Conservation (phyloP, 2,113 vertebrate genomes). For the Hippolais icterina region DNA sequence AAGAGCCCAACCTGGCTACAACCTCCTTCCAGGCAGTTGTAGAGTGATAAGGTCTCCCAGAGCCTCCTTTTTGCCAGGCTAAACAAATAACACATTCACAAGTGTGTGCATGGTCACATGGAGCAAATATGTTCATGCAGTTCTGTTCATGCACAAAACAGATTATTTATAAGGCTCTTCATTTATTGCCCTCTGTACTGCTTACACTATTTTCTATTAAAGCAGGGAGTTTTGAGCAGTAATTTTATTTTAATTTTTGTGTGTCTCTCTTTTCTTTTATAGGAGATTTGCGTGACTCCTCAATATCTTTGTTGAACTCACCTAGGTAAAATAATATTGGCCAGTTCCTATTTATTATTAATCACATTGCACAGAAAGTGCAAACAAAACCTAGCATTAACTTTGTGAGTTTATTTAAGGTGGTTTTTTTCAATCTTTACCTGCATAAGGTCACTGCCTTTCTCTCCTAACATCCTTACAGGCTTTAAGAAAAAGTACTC, state of each 20-base stretch:
- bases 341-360: neutral
- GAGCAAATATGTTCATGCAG: neutral
- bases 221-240: accelerated
- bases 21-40: neutral
- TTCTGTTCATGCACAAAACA: neutral
- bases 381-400: neutral
- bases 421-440: neutral
- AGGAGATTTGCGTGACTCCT: conserved; percentile 65
- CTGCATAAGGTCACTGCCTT: neutral
- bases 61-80: neutral
- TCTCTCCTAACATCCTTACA: neutral
- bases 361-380: neutral
- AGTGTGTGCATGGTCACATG: accelerated
- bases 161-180: neutral
- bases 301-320: conserved; percentile 22
- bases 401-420: neutral
- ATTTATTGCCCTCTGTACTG: neutral
- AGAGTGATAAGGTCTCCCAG: neutral
- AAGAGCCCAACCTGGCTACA: neutral
- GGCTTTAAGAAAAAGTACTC: neutral
- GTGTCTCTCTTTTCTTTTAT: neutral
- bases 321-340: conserved; percentile 65
- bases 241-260: neutral
- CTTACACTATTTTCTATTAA: neutral
- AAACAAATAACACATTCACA: neutral